Base-by-base conservation (phyloP, 1,140 invertebrate species). In the Thalassaphorura encarpata region DNA sequence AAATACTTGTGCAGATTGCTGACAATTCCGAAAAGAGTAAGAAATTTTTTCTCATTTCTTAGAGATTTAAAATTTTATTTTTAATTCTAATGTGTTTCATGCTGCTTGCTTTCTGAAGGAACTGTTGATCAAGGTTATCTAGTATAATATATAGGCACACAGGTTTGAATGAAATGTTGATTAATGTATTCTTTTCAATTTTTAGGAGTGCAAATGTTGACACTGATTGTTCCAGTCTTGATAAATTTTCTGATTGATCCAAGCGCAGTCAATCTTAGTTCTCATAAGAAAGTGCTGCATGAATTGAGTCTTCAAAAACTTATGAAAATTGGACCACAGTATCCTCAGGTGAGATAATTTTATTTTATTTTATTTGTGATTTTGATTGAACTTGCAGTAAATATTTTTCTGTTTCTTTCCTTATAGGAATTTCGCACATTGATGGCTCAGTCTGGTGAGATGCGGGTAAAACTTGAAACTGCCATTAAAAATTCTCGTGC, bases 291-390 rank as follows among this genome's bases (percentile, higher is more conserved):
- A 41, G 39, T 60, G 5, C 75, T 96, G 18, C 90, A 95, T 72
- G 87, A 94, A 56, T 81, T 86, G 66, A 85, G 87, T 60, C 77
- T 97, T 58, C 81, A 89, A 63, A 86, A 84, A 79, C 76, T 97
- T 15, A 90, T 88, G 71, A 85, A 85, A 69, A 85, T 95, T 67
- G 92, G 90, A 28, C 87, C 89, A 2, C 86, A 87, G 69, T 87
- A 91, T 75, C 87, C 88, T 57, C 83, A 88, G 45, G 59, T 61
- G 47, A 31, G 33, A 54, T 21, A 28, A 33, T 39, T 23, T 46
- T 43, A 18, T 2, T 24, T 36, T 53, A 13, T n/a, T 40, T 48
- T 19, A 43, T 41, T 23, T 16, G 18, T 51, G 18, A 13, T 31
- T 45, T 19, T 57, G 19, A 19, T 62, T 19, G 26, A 19, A n/a